Conservation (phyloP, 1,140 invertebrate species). For the Danaus plexippus region DNA sequence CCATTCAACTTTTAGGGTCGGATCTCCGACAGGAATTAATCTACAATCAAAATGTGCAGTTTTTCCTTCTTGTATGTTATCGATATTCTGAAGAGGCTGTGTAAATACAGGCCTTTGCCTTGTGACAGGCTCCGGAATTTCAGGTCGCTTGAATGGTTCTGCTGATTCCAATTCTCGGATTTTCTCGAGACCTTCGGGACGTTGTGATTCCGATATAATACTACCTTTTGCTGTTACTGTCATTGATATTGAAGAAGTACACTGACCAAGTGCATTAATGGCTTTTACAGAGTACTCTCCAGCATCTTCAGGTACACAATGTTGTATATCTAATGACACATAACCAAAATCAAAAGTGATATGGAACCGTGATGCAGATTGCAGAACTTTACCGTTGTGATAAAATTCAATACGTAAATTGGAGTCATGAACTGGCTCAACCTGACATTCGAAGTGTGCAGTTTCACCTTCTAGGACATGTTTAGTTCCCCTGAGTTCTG, state of each 20-base stretch:
- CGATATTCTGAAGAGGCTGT: conserved; percentile 93
- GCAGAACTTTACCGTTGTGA: conserved; percentile 90
- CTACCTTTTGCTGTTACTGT: conserved; percentile 87
- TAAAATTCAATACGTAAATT: conserved; percentile 93
- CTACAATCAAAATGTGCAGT: conserved; percentile 96
- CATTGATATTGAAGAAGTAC: conserved; percentile 85
- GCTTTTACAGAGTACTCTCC: conserved; percentile 94
- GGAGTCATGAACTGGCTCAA: conserved; percentile 92
- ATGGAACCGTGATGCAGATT: conserved; percentile 90
- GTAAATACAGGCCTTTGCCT: conserved; percentile 95
- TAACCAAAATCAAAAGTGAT: conserved; percentile 97
- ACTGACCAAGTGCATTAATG: conserved; percentile 90
- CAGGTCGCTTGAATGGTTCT: conserved; percentile 84
- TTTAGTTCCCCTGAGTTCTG: conserved; percentile 86
- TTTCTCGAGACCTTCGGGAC: conserved; percentile 96
- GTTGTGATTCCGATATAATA: conserved; percentile 94
- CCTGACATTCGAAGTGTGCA: conserved; percentile 92
- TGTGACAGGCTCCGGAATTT: conserved; percentile 84
- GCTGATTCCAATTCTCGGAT: conserved; percentile 92
- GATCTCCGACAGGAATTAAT: conserved; percentile 98
- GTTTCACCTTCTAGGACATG: conserved; percentile 89
- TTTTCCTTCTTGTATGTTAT: conserved; percentile 90
- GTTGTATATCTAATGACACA: conserved; percentile 91
- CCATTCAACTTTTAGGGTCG: conserved; percentile 98
- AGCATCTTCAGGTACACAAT: conserved; percentile 92